Base-by-base conservation (phyloP, 2,888 invertebrate genomes). In the Elmis aenea region DNA sequence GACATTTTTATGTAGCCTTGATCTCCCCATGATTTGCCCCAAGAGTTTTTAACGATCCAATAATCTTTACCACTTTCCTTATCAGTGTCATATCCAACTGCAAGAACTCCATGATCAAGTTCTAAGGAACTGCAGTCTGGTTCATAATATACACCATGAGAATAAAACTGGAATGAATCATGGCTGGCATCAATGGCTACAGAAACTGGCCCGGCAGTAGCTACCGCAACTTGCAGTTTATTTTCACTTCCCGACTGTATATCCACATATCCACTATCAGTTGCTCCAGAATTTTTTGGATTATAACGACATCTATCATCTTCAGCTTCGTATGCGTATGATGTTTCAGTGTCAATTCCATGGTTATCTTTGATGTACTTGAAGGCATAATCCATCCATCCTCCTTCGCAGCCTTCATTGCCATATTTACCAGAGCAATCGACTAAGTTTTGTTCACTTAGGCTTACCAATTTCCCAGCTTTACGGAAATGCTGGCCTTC, bases 391-490 rank as follows among this genome's bases (percentile, higher is more conserved):
- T 91, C 88, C 80, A 82, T 80, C 20, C 79, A 64, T 45, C 92
- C 92, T 31, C 93, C 93, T 55, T 85, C 81, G 70, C 93, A 94
- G 32, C 93, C 93, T 60, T 88, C 81, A 71, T 93, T 93, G 23
- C 88, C 91, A 62, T 84, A 93, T 46, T 76, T 72, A 2, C 66
- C 56, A 2, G 91, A 90, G 63, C 93, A 94, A 70, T 94, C 93
- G 35, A 94, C 74, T 45, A 94, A 73, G 70, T 94, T 92, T 72
- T 94, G 93, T 70, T 94, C 93, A 48, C 90, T 91, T 8, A 94
- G 76, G 1, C 91, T 89, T 14, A 89, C 77, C 33, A 93, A 72
- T 49, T 73, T 73, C 5, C 84, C 85, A 8, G 74, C 73, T 68
- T 83, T 79, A 49, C 90, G 80, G 76, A 79, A 92, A 67, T 92